Conservation (phyloP, 2,797 vertebrate species). For the Enteromius treurensis region DNA sequence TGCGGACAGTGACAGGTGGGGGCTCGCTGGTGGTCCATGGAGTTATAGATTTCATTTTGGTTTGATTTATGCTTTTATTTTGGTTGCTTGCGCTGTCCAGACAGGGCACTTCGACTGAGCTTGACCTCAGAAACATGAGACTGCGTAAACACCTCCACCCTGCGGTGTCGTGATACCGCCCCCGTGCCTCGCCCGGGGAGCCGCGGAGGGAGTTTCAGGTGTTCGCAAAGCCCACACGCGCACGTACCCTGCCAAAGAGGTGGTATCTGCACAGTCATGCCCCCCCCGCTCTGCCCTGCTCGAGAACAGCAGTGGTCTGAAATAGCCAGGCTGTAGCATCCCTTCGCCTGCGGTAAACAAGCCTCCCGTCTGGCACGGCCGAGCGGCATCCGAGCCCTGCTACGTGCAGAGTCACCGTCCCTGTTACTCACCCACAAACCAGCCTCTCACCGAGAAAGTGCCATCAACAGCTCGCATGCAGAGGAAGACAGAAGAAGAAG, state of each 20-base stretch:
- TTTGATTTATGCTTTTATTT: conserved; percentile 48
- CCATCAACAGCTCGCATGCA: conserved; percentile 39
- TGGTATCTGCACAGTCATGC: conserved; percentile 74
- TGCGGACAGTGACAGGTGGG: conserved; percentile 50
- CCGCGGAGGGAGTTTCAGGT: conserved; percentile 36
- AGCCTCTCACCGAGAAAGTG: conserved; percentile 26
- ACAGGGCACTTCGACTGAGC: not conserved
- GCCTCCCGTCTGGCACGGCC: conserved; percentile 53
- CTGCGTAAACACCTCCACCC: conserved; percentile 26
- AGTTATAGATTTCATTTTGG: conserved; percentile 35
- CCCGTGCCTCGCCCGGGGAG: conserved; percentile 1
- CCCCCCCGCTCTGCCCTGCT: conserved; percentile 61
- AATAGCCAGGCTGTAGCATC: conserved; percentile 69
- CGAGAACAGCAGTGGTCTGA: conserved; percentile 68
- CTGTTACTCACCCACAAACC: conserved; percentile 45
- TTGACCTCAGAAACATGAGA: conserved; percentile 28
- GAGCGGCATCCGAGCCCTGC: conserved; percentile 29
- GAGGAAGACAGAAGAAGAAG: conserved; percentile 14
- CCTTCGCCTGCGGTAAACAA: conserved; percentile 72
- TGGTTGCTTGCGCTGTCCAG: not conserved
- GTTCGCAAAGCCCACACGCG: not conserved
- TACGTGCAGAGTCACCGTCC: conserved; percentile 36
- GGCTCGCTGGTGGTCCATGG: conserved; percentile 26
- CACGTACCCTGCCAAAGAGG: conserved; percentile 42
- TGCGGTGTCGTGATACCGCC: conserved; percentile 7